phyloP scores from a whole-genome alignment of 2,113 vertebrate genomes.

The Grallaria varia region DNA sequence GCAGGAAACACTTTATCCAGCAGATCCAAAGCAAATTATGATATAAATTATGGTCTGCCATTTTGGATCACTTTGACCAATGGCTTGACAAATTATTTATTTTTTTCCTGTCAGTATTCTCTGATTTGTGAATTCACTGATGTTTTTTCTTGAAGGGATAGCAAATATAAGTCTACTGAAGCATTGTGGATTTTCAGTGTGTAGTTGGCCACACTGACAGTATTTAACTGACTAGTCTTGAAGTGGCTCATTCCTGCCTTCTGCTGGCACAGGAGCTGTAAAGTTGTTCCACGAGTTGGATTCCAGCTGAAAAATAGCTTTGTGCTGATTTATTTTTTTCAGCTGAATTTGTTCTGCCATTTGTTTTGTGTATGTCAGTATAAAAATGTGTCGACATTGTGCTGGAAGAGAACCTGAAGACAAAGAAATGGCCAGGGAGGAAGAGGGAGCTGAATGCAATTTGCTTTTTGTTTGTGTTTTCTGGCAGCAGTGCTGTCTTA shows the following conservation, averaged over 20 bases:
- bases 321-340: constrained; percentile 15
- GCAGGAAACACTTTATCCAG: not conserved
- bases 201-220: not conserved
- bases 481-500: constrained; percentile 23
- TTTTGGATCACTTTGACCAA: not conserved
- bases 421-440: not conserved
- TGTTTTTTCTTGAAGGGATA: not conserved
- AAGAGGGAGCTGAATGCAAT: not conserved
- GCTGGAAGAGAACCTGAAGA: not conserved
- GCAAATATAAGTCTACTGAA: not conserved
- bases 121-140: not conserved
- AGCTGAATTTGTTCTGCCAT: not conserved
- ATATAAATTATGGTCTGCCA: not conserved
- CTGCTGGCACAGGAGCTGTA: not conserved
- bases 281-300: not conserved
- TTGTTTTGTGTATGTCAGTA: not conserved
- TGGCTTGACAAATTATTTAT: not conserved
- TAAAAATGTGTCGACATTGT: not conserved
- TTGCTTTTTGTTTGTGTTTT: constrained; percentile 46
- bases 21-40: not conserved
- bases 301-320: constrained; percentile 14
- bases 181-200: not conserved
- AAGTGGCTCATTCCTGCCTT: constrained; percentile 21
- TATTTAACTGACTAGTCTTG: not conserved
- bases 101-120: not conserved